A percentile compares a stretch with the other conserved stretches of the same genome.
These are phyloP conservation scores for Sesamia nonagrioides DNA, from an alignment of 1,140 invertebrate species.

Conservation along the genomic window DNA sequence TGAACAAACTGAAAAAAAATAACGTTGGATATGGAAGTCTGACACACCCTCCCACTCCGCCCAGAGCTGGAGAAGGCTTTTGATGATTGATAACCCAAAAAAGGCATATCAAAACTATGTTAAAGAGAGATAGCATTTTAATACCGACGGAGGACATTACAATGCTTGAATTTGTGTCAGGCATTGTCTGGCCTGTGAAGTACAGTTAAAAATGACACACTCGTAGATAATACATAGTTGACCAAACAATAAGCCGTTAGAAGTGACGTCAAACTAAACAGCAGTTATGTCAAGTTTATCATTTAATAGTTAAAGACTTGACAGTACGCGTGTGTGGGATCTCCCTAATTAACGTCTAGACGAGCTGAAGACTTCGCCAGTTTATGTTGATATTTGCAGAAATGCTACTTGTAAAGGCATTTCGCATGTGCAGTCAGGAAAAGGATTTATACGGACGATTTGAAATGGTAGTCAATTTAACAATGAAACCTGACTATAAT, in stretches of 20 bases:
- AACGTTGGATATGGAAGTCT: too few species aligned
- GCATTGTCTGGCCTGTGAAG: not conserved
- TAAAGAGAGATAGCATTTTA: too few species aligned
- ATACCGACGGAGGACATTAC: not conserved
- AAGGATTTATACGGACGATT: too few species aligned
- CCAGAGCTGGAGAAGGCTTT: too few species aligned
- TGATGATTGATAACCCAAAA: too few species aligned
- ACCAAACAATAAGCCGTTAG: not conserved
- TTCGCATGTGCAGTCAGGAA: too few species aligned
- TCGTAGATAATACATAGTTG: not conserved
- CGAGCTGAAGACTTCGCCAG: not conserved
- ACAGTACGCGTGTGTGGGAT: not conserved
- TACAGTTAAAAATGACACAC: not conserved
- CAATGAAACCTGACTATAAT: too few species aligned
- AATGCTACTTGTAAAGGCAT: not conserved
- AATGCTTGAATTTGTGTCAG: not conserved
- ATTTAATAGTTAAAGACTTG: not conserved
- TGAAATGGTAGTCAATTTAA: too few species aligned
- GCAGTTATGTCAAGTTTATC: constrained; percentile 17
- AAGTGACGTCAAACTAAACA: not conserved
- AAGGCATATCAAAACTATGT: too few species aligned
- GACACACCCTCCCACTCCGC: too few species aligned
- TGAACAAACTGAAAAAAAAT: too few species aligned
- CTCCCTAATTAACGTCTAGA: constrained; percentile 14
- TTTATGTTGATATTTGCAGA: not conserved